These are phyloP conservation scores for Clitarchus hookeri DNA, from an alignment of 2,888 invertebrate species.

Conservation along the genomic window DNA sequence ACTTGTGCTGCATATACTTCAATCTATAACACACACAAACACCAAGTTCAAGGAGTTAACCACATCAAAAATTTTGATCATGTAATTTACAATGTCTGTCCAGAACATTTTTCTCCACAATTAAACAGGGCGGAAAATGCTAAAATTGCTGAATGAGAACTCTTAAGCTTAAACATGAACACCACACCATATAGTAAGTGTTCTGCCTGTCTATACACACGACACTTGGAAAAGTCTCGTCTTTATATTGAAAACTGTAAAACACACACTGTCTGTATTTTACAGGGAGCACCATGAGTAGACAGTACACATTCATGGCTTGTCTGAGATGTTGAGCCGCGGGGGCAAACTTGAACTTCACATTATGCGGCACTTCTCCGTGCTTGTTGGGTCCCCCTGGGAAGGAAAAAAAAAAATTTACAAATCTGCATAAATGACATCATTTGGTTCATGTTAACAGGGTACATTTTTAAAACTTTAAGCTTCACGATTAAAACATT, in stretches of 20 bases:
- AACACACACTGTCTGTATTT: not conserved
- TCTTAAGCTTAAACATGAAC: not conserved
- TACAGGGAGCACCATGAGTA: not conserved
- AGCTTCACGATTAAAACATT: no score
- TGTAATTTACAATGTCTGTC: not conserved
- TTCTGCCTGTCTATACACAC: not conserved
- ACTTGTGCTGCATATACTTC: not conserved
- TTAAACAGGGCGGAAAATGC: not conserved
- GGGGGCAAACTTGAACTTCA: not conserved
- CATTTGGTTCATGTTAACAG: no score
- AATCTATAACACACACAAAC: not conserved
- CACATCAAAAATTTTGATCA: not conserved
- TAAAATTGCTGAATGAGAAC: not conserved
- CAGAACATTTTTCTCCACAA: not conserved
- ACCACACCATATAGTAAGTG: not conserved
- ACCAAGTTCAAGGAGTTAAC: not conserved
- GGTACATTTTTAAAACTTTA: no score
- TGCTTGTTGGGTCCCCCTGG: not conserved
- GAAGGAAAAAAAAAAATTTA: no score
- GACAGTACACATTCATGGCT: not conserved
- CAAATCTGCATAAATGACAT: no score
- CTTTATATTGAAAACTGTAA: not conserved
- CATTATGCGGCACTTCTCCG: not conserved
- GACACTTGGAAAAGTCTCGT: not conserved
- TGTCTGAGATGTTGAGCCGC: not conserved